Percentiles rank a stretch among this genome's conserved stretches.
Conservation (phyloP, 2,797 vertebrate species). For the Bradypus variegatus region DNA sequence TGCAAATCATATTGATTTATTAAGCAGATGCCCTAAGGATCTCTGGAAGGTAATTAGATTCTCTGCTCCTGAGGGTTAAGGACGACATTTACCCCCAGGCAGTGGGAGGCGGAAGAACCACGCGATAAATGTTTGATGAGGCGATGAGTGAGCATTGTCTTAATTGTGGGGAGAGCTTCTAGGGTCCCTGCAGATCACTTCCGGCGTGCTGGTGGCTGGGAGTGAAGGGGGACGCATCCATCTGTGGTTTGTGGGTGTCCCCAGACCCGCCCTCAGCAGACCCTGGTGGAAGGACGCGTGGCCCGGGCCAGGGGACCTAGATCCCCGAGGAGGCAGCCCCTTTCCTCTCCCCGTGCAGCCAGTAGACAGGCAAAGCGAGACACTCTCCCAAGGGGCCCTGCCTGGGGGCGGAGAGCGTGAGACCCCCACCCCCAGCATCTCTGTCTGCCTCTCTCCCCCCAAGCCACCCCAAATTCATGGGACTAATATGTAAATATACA, state of each 20-base stretch:
- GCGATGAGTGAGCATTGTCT: background rate
- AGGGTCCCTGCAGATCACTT: background rate
- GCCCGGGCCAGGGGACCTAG: background rate
- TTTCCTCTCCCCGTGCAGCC: too few relatives aligned
- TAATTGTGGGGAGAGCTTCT: background rate
- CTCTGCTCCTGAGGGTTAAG: background rate
- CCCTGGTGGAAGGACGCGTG: background rate
- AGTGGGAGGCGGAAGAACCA: background rate
- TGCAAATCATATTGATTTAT: conserved; percentile 68
- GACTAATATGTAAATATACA: background rate
- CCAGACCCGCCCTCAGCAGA: background rate
- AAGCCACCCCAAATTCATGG: background rate
- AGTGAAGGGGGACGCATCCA: background rate
- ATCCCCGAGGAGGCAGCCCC: background rate
- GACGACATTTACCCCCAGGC: background rate
- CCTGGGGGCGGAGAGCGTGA: background rate
- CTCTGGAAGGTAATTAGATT: conserved; percentile 60
- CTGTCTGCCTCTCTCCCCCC: background rate
- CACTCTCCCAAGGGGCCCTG: background rate
- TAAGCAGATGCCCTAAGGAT: conserved; percentile 57
- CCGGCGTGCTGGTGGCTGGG: background rate
- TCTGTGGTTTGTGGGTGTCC: background rate
- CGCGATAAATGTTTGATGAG: conserved; percentile 6
- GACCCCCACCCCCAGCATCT: background rate
- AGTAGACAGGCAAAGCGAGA: background rate